Conservation (phyloP, 2,797 vertebrate species). For the Catostomus latipinnis region DNA sequence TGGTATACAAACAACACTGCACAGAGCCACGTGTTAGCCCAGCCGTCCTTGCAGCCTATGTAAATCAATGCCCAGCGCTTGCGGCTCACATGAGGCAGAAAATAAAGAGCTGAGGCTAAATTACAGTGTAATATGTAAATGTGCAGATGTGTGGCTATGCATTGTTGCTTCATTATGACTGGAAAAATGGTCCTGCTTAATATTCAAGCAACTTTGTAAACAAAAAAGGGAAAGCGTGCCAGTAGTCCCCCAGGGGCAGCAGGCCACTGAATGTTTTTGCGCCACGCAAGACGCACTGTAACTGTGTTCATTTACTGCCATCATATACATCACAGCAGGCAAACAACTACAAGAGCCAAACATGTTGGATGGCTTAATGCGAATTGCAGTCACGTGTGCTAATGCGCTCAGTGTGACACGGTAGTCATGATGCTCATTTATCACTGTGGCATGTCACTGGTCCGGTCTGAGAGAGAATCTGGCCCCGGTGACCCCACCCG, state of each 20-base stretch:
- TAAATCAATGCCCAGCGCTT: conserved; percentile 68
- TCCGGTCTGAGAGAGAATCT: conserved; percentile 53
- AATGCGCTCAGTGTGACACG: conserved; percentile 68
- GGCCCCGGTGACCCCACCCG: conserved; percentile 58
- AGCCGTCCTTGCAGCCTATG: conserved; percentile 67
- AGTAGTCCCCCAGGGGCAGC: conserved; percentile 60
- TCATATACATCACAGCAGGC: conserved; percentile 43
- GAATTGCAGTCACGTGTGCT: conserved; percentile 69
- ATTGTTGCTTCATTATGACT: conserved; percentile 68
- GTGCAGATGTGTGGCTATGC: conserved; percentile 72
- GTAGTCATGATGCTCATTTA: conserved; percentile 70
- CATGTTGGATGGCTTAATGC: conserved; percentile 69
- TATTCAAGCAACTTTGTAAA: conserved; percentile 77
- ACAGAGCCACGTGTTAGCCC: conserved; percentile 58
- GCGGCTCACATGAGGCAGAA: conserved; percentile 64
- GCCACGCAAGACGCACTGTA: conserved; percentile 28
- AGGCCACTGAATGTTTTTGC: conserved; percentile 63
- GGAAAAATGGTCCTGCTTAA: conserved; percentile 67
- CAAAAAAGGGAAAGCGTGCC: conserved; percentile 69
- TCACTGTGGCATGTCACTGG: conserved; percentile 67
- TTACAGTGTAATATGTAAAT: conserved; percentile 70
- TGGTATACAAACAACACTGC: conserved; percentile 68
- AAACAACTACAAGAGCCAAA: conserved; percentile 53
- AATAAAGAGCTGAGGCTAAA: conserved; percentile 70
- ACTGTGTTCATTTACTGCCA: conserved; percentile 43